Conservation (phyloP, 2,888 invertebrate species). For the Pyrocoelia pectoralis region DNA sequence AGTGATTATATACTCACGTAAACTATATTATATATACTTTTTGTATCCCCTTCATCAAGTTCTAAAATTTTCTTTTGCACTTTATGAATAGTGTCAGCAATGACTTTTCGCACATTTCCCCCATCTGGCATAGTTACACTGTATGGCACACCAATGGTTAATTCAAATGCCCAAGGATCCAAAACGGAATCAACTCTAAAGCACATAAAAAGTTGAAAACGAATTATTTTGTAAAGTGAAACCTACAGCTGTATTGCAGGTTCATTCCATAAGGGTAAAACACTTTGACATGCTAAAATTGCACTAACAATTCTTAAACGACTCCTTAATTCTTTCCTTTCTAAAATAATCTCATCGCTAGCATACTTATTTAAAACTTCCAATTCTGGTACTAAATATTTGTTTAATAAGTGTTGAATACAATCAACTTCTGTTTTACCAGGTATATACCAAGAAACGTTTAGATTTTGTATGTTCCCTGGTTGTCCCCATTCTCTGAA, state of each 20-base stretch:
- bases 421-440: constrained; percentile 71
- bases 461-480: constrained; percentile 69
- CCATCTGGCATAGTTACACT: constrained; percentile 68
- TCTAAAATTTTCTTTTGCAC: constrained; percentile 72
- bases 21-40: constrained; percentile 65
- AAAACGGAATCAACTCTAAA: constrained; percentile 67
- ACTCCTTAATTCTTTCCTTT: constrained; percentile 72
- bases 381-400: constrained; percentile 73
- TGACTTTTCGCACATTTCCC: constrained; percentile 70
- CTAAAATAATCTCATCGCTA: constrained; percentile 62
- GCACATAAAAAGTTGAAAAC: constrained; percentile 28
- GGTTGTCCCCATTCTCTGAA: constrained; percentile 81
- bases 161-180: constrained; percentile 63
- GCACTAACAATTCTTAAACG: constrained; percentile 74
- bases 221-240: neutral
- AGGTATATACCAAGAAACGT: constrained; percentile 82
- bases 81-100: constrained; percentile 68
- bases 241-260: constrained; percentile 66
- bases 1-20: constrained; percentile 49
- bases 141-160: constrained; percentile 60
- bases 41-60: constrained; percentile 80
- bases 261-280: constrained; percentile 77
- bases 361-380: constrained; percentile 67
- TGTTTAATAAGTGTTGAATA: constrained; percentile 70
- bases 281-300: constrained; percentile 69